Evolutionary conservation across 2,888 invertebrate genomes (phyloP), one percentile per base, ranked within the genome.

Genomic region (Suillia variegata): DNA sequence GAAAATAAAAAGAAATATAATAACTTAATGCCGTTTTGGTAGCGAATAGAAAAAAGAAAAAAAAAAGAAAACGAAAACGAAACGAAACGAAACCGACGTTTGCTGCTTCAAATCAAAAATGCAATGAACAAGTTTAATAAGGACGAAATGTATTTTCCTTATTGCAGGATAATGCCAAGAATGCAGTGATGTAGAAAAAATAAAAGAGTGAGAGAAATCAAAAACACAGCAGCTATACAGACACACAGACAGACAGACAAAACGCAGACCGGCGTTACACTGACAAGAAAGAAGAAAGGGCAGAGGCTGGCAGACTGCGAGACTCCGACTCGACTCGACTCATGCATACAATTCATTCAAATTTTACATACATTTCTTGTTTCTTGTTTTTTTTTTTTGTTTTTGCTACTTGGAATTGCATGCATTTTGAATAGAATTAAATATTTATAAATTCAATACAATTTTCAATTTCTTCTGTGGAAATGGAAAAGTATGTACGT

Each of bases 381-480:
- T 8, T 12, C 6, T 31, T 31, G 12, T 31, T 31, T 31, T 12
- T 8, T 12, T 31, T 31, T 31, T 6, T 31, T 31, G 31, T 31
- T 6, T n/a, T 38, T 17, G 45, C 45, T 5, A 3, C 20, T 20
- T 57, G 54, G 57, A 64, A 65, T 69, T 70, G 73, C 73, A 74
- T 72, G 73, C 67, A 73, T 72, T 67, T 69, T 67, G 67, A 73
- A 69, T 70, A 63, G 67, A 74, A 80, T 79, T 78, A 80, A 78
- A 79, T 79, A 79, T 79, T 80, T 79, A 79, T 79, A 77, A 74
- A 79, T 80, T 79, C 79, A 80, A 79, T 80, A 73, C 71, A 73
- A 75, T 75, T 76, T 73, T 73, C 75, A 72, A 74, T 73, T 75
- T 18, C 20, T 6, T 6, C 20, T 4, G 45, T 20, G 10, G 18